Base-by-base conservation (phyloP, 2,888 invertebrate species). In the Thereva nobilitata region DNA sequence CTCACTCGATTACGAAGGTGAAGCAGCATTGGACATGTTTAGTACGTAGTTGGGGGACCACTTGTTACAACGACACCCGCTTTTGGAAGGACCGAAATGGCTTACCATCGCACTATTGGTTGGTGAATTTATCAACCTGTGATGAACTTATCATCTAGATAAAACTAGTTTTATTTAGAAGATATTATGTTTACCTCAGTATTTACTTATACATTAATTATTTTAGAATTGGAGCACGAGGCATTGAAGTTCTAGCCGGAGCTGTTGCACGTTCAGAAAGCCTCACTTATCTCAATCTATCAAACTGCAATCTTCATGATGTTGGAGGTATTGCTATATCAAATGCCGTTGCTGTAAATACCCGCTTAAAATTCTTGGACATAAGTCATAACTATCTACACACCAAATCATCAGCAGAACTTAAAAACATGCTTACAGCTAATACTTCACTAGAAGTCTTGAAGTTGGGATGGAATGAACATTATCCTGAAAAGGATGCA, bases 401-500 rank as follows among this genome's bases (percentile, higher is more conserved):
- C 40, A 42, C 23, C 7, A 4, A 35, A 37, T 50, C 64, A 12
- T 66, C 59, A 2, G 12, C 8, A 0, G 67, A 66, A 61, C 4
- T 70, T 4, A 53, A 40, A 0, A 50, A 45, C 4, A 52, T 67
- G 38, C 40, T 70, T 5, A 38, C 38, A 38, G 6, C 44, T 7
- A 70, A 70, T 40, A 40, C 10, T 1, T 42, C 52, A 0, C 10
- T 70, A 10, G 61, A 64, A 42, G 3, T 38, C n/a, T 47, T 72
- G 2, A 67, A 68, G 42, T 49, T 72, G n/a, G 52, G 49, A 7
- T 68, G 70, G 63, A 72, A 72, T 54, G 44, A 67, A n/a, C 53
- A 70, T 0, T 67, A 64, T 59, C 61, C 63, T 5, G 63, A 68
- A 61, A 53, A 52, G 7, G 59, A 64, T 8, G 50, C 63, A 4